Percentiles rank a stretch among this genome's conserved stretches.
phyloP scores from a whole-genome alignment of 2,888 invertebrate genomes.

The Plebejus melissa region DNA sequence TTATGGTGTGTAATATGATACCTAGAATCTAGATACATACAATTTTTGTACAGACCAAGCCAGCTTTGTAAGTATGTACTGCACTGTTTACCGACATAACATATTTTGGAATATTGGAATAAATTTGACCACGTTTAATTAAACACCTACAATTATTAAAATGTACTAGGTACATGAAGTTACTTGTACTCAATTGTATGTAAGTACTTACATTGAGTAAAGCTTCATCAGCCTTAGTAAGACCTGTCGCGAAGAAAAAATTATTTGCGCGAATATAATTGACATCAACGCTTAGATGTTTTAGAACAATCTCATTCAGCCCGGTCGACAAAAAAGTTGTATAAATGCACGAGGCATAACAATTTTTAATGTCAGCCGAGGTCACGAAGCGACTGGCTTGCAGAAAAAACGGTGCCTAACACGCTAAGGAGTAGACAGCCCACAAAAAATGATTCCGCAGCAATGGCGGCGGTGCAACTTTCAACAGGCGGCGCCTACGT shows the following conservation, averaged over 20 bases:
- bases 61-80: too few species aligned
- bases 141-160: too few species aligned
- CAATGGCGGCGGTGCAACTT: slow-evolving; percentile 42
- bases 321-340: slow-evolving; percentile 43
- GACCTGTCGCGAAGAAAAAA: background rate
- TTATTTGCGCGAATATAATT: background rate
- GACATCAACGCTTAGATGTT: slow-evolving; percentile 19
- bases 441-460: slow-evolving; percentile 64
- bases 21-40: too few species aligned
- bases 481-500: slow-evolving; percentile 36
- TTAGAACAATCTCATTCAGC: slow-evolving; percentile 34
- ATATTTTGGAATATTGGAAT: too few species aligned
- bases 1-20: too few species aligned
- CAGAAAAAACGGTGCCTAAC: slow-evolving; percentile 62
- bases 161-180: too few species aligned
- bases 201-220: too few species aligned
- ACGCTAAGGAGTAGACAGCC: slow-evolving; percentile 63
- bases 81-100: too few species aligned
- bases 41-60: too few species aligned
- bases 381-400: slow-evolving; percentile 62
- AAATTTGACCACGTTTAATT: too few species aligned
- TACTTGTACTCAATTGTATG: too few species aligned
- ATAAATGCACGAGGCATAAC: slow-evolving; percentile 61
- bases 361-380: slow-evolving; percentile 68
- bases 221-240: too few species aligned